Percentiles rank a stretch among this genome's conserved stretches.
phyloP scores from a whole-genome alignment of 2,888 invertebrate genomes.

The Molorchus minor region DNA sequence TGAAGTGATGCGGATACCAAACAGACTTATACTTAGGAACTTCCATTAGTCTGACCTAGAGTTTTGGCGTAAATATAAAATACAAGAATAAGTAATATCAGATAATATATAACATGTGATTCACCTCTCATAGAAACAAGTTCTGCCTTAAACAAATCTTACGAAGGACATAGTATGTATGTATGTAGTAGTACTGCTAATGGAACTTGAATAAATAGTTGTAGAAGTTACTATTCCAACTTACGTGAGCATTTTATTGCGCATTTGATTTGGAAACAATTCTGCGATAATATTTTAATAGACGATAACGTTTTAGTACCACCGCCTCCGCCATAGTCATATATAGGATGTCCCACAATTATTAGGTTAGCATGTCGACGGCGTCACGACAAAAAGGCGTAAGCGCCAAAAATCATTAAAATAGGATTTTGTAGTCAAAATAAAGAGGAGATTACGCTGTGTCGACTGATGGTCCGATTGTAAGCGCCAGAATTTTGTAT shows the following conservation, averaged over 20 bases:
- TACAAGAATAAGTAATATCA: neutral
- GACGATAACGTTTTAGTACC: neutral
- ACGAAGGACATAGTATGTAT: conserved; percentile 7
- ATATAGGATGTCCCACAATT: too few relatives aligned
- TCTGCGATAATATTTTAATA: neutral
- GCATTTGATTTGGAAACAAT: neutral
- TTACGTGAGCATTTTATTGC: neutral
- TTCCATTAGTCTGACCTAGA: conserved; percentile 9
- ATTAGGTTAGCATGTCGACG: too few relatives aligned
- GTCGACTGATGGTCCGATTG: too few relatives aligned
- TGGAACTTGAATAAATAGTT: neutral
- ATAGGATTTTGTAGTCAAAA: too few relatives aligned
- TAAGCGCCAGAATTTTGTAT: too few relatives aligned
- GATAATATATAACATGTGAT: neutral
- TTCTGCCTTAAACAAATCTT: neutral
- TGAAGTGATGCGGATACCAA: conserved; percentile 8
- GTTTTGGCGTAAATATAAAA: conserved; percentile 5
- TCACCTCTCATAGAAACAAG: conserved; percentile 1
- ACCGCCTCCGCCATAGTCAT: too few relatives aligned
- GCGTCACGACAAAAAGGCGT: too few relatives aligned
- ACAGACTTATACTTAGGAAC: neutral
- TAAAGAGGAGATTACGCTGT: too few relatives aligned
- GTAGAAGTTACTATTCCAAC: neutral
- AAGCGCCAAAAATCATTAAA: too few relatives aligned
- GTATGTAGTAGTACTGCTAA: too few relatives aligned